A percentile compares a stretch with the other conserved stretches of the same genome.
phyloP scores from a whole-genome alignment of 2,797 vertebrate genomes.

The Catharus ustulatus region DNA sequence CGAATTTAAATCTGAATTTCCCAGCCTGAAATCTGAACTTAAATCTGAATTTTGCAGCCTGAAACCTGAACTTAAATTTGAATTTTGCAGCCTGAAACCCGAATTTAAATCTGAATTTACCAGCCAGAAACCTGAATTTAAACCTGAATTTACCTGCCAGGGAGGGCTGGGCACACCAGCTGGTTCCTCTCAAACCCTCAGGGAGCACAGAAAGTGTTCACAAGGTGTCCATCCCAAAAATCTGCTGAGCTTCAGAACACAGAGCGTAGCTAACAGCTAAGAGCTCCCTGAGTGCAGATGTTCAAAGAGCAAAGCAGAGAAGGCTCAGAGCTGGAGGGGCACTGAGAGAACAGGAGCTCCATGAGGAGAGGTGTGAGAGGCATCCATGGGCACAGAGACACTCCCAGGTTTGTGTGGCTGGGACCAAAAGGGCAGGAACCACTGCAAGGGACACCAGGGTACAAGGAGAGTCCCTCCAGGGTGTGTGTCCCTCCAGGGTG shows the following conservation, averaged over 20 bases:
- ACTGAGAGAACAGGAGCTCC: neutral
- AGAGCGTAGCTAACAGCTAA: neutral
- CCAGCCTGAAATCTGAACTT: neutral
- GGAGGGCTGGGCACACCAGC: neutral
- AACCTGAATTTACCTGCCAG: neutral
- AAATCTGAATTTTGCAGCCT: too few species aligned
- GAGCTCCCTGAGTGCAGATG: neutral
- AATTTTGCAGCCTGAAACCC: too few species aligned
- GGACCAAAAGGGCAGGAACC: constrained; percentile 13
- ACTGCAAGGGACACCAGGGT: neutral
- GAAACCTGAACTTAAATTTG: too few species aligned
- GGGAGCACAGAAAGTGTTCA: neutral
- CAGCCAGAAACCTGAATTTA: neutral
- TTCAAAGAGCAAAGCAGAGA: neutral
- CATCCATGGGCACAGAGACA: neutral
- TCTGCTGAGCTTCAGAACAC: neutral
- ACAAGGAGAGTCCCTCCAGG: neutral
- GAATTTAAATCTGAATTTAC: too few species aligned
- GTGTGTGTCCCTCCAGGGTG: too few species aligned
- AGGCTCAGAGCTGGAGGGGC: neutral
- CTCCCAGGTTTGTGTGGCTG: neutral
- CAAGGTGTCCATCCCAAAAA: neutral
- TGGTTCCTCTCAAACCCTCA: neutral
- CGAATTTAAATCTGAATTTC: too few species aligned
- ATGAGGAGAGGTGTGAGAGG: accelerated